These are phyloP conservation scores for Syrrhaptes paradoxus DNA, from an alignment of 2,113 vertebrate genomes.

Conservation along the genomic window DNA sequence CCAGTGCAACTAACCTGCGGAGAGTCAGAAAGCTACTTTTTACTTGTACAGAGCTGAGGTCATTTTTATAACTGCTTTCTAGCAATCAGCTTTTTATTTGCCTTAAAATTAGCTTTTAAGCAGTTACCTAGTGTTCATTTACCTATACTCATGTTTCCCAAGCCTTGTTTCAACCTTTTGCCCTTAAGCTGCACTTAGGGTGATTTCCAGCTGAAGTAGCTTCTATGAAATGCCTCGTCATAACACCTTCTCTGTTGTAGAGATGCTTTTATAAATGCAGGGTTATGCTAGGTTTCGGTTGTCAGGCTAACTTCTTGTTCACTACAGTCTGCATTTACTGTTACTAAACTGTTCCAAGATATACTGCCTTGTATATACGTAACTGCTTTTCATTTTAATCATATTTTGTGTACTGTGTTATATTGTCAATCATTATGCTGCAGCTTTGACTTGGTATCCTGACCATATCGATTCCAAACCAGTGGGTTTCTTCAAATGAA, in stretches of 20 bases:
- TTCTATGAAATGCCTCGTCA: constrained; percentile 48
- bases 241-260: constrained; percentile 54
- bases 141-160: constrained; percentile 44
- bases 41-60: constrained; percentile 68
- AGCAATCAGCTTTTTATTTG: constrained; percentile 82
- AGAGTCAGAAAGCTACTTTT: constrained; percentile 55
- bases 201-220: constrained; percentile 53
- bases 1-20: constrained; percentile 17
- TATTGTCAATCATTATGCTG: constrained; percentile 22
- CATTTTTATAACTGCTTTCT: constrained; percentile 76
- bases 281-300: constrained; percentile 56
- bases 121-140: constrained; percentile 68
- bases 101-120: constrained; percentile 80
- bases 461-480: constrained; percentile 44
- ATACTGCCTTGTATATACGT: constrained; percentile 54
- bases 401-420: constrained; percentile 53
- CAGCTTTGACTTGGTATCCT: constrained; percentile 71
- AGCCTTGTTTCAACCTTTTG: constrained; percentile 54
- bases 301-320: constrained; percentile 65
- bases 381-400: constrained; percentile 65
- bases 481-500: constrained; percentile 24
- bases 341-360: constrained; percentile 58
- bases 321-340: constrained; percentile 55
- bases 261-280: constrained; percentile 56
- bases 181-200: constrained; percentile 11